These are phyloP conservation scores for Artibeus lituratus DNA, from an alignment of 2,797 vertebrate genomes.

Conservation along the genomic window DNA sequence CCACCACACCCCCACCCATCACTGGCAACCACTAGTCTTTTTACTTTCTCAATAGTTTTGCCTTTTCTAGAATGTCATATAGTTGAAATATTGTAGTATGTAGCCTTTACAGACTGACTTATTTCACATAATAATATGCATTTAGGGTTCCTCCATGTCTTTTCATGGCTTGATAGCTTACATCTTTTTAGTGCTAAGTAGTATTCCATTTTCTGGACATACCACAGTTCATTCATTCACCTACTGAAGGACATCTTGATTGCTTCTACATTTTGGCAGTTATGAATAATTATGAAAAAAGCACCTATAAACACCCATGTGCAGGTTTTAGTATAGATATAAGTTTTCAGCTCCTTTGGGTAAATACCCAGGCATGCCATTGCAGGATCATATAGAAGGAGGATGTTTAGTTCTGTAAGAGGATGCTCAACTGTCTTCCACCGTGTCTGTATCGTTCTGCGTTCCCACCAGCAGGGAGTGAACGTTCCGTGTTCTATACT, in stretches of 20 bases:
- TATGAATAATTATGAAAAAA: too few relatives aligned
- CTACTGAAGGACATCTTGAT: neutral
- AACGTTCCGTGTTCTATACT: neutral
- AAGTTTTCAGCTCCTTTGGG: too few relatives aligned
- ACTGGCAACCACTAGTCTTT: neutral
- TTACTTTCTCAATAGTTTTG: neutral
- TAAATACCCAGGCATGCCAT: too few relatives aligned
- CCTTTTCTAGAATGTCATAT: neutral
- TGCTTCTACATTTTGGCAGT: neutral
- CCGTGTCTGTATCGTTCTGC: too few relatives aligned
- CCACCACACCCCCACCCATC: neutral
- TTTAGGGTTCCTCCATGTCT: neutral
- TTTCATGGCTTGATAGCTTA: neutral
- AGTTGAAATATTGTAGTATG: neutral
- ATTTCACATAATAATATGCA: neutral
- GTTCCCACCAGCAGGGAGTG: too few relatives aligned
- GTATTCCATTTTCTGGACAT: neutral
- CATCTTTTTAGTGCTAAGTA: neutral
- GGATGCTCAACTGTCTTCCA: too few relatives aligned
- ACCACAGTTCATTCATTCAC: neutral
- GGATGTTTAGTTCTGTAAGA: too few relatives aligned
- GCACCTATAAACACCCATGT: too few relatives aligned
- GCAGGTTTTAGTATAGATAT: too few relatives aligned
- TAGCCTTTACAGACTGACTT: neutral
- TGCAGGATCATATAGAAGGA: too few relatives aligned